Conservation (phyloP, 2,797 vertebrate genomes). For the Sebastes variabilis region DNA sequence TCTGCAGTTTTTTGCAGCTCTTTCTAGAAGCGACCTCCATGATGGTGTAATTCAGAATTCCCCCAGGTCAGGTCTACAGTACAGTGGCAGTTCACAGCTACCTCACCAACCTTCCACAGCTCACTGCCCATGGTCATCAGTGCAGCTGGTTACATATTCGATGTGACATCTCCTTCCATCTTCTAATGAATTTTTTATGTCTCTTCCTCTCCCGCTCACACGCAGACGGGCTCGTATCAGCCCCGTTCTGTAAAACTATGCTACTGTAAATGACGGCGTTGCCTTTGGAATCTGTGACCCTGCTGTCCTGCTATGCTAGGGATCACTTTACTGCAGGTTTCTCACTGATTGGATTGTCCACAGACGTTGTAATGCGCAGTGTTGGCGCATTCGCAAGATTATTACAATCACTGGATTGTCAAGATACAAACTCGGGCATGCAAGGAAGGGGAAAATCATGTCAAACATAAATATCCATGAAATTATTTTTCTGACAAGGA, state of each 20-base stretch:
- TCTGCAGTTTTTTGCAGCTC: neutral
- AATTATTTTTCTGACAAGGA: constrained; percentile 31
- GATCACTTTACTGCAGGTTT: neutral
- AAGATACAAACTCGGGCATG: neutral
- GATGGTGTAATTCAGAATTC: constrained; percentile 23
- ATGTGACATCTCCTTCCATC: constrained; percentile 84
- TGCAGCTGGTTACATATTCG: constrained; percentile 77
- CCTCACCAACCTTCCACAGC: constrained; percentile 57
- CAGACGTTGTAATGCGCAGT: neutral
- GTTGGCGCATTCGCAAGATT: neutral
- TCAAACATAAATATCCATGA: constrained; percentile 10
- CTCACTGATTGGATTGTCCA: constrained; percentile 3
- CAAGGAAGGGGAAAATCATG: neutral
- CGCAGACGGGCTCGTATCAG: constrained; percentile 46
- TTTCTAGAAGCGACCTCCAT: neutral
- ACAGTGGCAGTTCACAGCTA: constrained; percentile 30
- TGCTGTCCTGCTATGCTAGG: neutral
- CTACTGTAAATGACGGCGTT: constrained; percentile 48
- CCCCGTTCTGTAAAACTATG: constrained; percentile 39
- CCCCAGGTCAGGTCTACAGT: constrained; percentile 28
- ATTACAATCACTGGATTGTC: neutral
- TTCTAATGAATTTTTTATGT: constrained; percentile 85
- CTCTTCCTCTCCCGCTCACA: constrained; percentile 59
- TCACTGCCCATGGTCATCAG: constrained; percentile 71
- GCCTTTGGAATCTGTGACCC: constrained; percentile 26